A percentile compares a stretch with the other conserved stretches of the same genome.
phyloP scores from a whole-genome alignment of 2,888 invertebrate genomes.

The Rotaria macrura region DNA sequence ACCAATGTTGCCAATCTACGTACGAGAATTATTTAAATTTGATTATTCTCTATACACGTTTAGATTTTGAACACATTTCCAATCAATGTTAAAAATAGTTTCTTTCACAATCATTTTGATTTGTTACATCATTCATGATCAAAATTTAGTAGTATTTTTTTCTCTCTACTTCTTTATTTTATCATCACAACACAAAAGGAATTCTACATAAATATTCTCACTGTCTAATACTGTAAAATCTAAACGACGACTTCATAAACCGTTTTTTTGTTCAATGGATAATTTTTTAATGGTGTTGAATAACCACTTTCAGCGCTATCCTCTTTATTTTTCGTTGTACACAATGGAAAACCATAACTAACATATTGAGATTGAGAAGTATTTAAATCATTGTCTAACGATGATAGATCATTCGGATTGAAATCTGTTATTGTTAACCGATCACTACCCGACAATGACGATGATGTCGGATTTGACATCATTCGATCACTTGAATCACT shows the following conservation, averaged over 20 bases:
- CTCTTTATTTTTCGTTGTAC: neutral
- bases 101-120: no score
- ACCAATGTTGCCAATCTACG: no score
- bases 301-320: constrained; percentile 21
- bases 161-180: neutral
- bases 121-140: no score
- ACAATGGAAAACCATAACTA: neutral
- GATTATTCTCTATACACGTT: no score
- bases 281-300: constrained; percentile 24
- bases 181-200: neutral
- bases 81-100: no score
- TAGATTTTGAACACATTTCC: no score
- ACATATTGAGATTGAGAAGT: neutral
- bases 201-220: neutral
- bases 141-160: neutral
- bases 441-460: neutral
- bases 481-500: neutral
- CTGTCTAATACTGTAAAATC: neutral
- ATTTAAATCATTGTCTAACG: neutral
- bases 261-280: constrained; percentile 20
- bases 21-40: no score
- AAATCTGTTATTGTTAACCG: neutral
- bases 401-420: neutral
- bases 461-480: neutral
- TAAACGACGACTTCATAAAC: constrained; percentile 33